Conservation (phyloP, 2,797 vertebrate species). For the Limosa lapponica region DNA sequence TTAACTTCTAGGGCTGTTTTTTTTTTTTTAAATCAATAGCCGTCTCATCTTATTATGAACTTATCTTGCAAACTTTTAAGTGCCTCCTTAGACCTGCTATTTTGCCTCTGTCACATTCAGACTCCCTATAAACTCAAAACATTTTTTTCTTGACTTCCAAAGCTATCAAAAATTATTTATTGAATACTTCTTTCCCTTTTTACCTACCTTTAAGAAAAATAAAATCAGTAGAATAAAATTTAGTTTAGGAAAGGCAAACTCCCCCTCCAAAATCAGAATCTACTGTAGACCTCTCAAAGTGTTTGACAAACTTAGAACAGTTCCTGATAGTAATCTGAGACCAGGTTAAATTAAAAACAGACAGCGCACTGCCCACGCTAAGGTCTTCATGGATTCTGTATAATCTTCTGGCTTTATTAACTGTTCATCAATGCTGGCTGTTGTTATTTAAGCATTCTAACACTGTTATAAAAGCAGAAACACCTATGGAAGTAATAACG, state of each 20-base stretch:
- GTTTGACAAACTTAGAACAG: not conserved
- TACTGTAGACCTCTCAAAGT: not conserved
- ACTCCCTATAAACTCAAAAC: not conserved
- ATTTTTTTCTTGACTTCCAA: not conserved
- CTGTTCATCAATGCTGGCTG: not conserved
- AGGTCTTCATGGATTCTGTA: not conserved
- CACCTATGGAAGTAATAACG: not conserved
- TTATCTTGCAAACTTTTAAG: not conserved
- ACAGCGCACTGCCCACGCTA: not conserved
- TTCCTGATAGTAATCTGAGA: not conserved
- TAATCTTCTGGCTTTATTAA: not conserved
- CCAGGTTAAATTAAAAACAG: conserved; percentile 1
- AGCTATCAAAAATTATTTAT: not conserved
- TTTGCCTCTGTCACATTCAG: not conserved
- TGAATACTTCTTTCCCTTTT: not conserved
- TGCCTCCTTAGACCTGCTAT: not conserved
- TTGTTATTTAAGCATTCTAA: not conserved
- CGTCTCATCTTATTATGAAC: not conserved
- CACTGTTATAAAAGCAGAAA: not conserved
- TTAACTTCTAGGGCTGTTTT: not conserved
- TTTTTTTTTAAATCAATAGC: not conserved
- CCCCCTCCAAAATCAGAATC: not conserved
- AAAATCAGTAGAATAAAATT: not conserved
- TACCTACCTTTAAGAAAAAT: not conserved
- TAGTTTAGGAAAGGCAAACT: not conserved